Evolutionary conservation across 37 sponge, comb jelly and placozoan species (phyloP).

Genomic region (Beroe ovata): DNA sequence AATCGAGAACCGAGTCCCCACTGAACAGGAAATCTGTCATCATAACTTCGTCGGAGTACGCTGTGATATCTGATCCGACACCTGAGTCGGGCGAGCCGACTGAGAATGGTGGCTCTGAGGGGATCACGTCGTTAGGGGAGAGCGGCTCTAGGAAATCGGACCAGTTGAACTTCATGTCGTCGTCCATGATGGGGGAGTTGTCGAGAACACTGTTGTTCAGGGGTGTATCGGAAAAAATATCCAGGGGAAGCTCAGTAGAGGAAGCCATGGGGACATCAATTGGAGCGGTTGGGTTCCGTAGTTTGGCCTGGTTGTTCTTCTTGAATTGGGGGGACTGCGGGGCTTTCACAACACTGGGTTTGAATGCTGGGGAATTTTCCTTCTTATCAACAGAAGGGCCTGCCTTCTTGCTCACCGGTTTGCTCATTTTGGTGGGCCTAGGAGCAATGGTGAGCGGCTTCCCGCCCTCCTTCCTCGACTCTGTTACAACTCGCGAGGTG

Average conservation of each 20-base stretch:
- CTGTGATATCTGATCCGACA: not conserved
- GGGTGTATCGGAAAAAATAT: not conserved
- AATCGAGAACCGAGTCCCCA: not conserved
- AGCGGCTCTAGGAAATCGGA: not conserved
- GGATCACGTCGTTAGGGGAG: not conserved
- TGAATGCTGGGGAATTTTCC: not conserved
- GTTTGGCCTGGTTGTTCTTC: not conserved
- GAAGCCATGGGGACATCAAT: not conserved
- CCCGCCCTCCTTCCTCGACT: not conserved
- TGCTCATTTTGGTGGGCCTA: not conserved
- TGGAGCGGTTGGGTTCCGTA: not conserved
- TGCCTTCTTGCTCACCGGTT: not conserved
- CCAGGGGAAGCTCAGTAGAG: not conserved
- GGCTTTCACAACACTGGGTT: not conserved
- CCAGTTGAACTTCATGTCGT: not conserved
- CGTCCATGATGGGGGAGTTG: not conserved
- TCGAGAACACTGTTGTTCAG: not conserved
- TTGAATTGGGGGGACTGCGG: not conserved
- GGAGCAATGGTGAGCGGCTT: conserved; percentile 39
- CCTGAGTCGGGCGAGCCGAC: conserved; percentile 23
- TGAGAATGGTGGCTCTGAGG: not conserved
- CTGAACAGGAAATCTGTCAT: not conserved
- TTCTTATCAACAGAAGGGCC: not conserved
- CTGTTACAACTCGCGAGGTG: not conserved
- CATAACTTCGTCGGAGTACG: not conserved